Evolutionary conservation across 2,888 invertebrate species (phyloP).

Genomic region (Ornithoptera alexandrae): DNA sequence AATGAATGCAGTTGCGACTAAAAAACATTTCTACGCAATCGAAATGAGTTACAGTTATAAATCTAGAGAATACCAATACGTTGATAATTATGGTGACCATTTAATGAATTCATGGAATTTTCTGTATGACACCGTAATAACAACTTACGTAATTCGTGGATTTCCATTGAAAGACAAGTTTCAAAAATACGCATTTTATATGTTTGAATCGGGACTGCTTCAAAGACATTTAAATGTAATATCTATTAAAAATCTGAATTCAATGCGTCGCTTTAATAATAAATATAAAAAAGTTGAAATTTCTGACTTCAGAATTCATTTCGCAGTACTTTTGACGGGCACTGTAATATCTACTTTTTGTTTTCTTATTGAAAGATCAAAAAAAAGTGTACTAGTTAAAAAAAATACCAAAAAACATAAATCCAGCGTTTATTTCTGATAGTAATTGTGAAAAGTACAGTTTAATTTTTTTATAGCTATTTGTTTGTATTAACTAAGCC

Average conservation of each 20-base stretch:
- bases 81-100: slow-evolving; percentile 42
- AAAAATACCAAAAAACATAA: background rate
- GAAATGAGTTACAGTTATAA: slow-evolving; percentile 46
- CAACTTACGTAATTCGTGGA: slow-evolving; percentile 49
- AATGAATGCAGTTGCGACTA: slow-evolving; percentile 44
- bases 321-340: slow-evolving; percentile 44
- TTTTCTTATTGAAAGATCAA: slow-evolving; percentile 45
- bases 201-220: slow-evolving; percentile 53
- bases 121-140: slow-evolving; percentile 38
- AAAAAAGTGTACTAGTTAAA: background rate
- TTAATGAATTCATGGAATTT: slow-evolving; percentile 46
- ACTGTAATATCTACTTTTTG: slow-evolving; percentile 42
- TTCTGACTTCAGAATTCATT: slow-evolving; percentile 48
- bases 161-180: slow-evolving; percentile 47
- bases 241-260: slow-evolving; percentile 34
- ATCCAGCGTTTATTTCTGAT: background rate
- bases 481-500: no score
- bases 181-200: slow-evolving; percentile 41
- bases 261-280: slow-evolving; percentile 28
- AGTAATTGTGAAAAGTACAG: background rate
- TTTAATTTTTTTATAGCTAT: no score
- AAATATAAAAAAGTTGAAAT: slow-evolving; percentile 38
- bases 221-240: slow-evolving; percentile 41
- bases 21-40: slow-evolving; percentile 44
- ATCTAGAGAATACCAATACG: slow-evolving; percentile 44